Evolutionary conservation across 2,888 invertebrate genomes (phyloP).

Genomic region (Encarsia formosa): DNA sequence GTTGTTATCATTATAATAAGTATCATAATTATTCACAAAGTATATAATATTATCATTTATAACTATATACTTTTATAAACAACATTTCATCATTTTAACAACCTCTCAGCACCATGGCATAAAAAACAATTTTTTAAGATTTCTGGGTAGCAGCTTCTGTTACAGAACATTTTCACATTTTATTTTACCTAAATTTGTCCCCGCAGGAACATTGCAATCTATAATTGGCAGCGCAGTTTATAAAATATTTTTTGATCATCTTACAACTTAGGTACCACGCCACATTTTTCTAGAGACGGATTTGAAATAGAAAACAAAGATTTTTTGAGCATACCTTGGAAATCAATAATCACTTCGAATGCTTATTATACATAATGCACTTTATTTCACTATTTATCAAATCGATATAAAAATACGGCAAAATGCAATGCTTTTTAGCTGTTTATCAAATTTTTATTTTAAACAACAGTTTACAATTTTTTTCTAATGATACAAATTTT

Average conservation of each 20-base stretch:
- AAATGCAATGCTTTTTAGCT: no score
- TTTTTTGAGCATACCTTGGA: slow-evolving; percentile 8
- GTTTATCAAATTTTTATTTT: no score
- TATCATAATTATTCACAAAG: slow-evolving; percentile 16
- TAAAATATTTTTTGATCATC: slow-evolving; percentile 8
- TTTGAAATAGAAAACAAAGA: slow-evolving; percentile 10
- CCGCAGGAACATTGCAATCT: slow-evolving; percentile 14
- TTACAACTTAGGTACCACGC: slow-evolving; percentile 18
- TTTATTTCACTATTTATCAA: no score
- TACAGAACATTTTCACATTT: slow-evolving; percentile 12
- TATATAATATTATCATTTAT: slow-evolving; percentile 14
- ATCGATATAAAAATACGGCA: no score
- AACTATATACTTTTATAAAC: slow-evolving; percentile 16
- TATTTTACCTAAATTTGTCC: slow-evolving; percentile 19
- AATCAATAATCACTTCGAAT: no score
- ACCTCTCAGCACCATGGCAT: neutral
- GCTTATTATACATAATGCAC: no score
- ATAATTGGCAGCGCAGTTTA: slow-evolving; percentile 6
- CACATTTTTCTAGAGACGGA: slow-evolving; percentile 30
- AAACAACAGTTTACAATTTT: no score
- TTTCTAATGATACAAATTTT: no score
- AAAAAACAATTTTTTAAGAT: slow-evolving; percentile 24
- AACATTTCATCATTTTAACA: neutral
- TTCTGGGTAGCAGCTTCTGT: slow-evolving; percentile 7
- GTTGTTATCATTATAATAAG: neutral